These are phyloP conservation scores for Ditula angustiorana DNA, from an alignment of 2,888 invertebrate genomes.

Conservation along the genomic window DNA sequence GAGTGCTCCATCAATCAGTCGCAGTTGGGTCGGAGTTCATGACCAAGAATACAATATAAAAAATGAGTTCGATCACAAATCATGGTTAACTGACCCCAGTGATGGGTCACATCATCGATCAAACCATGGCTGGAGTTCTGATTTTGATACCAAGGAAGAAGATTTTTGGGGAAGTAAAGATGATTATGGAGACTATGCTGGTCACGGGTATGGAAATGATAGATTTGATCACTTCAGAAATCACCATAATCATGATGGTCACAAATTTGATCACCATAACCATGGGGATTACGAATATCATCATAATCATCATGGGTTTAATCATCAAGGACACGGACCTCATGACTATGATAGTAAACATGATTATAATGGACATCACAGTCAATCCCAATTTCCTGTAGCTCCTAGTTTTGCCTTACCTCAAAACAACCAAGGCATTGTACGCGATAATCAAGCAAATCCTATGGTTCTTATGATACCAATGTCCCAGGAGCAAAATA, in stretches of 20 bases:
- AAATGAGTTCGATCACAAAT: neutral
- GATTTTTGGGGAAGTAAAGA: constrained; percentile 5
- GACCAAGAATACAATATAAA: neutral
- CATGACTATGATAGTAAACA: neutral
- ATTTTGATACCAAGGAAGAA: neutral
- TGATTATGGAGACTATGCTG: neutral
- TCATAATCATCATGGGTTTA: neutral
- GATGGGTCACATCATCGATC: neutral
- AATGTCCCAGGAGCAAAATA: neutral
- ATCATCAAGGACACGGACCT: neutral
- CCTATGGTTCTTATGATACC: too few species aligned
- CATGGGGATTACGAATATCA: neutral
- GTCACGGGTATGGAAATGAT: neutral
- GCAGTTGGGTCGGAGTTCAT: constrained; percentile 11
- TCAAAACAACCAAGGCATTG: neutral
- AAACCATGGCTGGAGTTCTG: neutral
- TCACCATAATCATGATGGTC: neutral
- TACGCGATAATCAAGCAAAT: neutral
- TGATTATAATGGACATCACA: neutral
- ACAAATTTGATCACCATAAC: neutral
- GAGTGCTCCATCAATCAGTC: constrained; percentile 14
- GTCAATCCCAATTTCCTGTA: neutral
- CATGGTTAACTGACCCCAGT: neutral
- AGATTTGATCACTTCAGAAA: neutral
- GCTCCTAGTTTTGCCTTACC: neutral